Conservation (phyloP, 2,113 vertebrate species). For the Vidua chalybeata region DNA sequence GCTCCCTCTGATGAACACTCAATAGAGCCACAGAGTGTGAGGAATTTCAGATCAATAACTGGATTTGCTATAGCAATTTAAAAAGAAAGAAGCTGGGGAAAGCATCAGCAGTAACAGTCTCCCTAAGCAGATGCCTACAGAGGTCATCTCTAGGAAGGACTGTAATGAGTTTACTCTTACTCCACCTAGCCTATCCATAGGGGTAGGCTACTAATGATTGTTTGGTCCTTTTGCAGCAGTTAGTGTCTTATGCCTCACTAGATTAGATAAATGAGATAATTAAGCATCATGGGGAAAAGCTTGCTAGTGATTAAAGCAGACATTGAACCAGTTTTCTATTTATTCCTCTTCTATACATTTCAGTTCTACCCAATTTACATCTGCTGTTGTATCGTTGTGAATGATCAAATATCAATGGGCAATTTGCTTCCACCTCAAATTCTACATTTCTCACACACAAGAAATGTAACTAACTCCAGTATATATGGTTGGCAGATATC, state of each 20-base stretch:
- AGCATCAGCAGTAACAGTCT: not conserved
- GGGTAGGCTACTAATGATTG: not conserved
- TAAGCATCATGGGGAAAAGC: slow-evolving; percentile 32
- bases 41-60: slow-evolving; percentile 16
- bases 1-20: not conserved
- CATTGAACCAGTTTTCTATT: not conserved
- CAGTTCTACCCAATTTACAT: not conserved
- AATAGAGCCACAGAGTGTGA: not conserved
- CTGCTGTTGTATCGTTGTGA: not conserved
- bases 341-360: not conserved
- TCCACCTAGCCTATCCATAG: not conserved
- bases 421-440: not conserved
- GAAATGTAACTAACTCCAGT: not conserved
- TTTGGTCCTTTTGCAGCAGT: slow-evolving; percentile 11
- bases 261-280: slow-evolving; percentile 62
- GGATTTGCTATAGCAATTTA: not conserved
- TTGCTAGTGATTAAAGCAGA: slow-evolving; percentile 36
- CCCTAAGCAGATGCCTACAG: not conserved
- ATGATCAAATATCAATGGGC: not conserved
- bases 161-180: not conserved
- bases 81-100: not conserved
- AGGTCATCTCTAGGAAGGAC: not conserved
- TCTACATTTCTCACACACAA: not conserved
- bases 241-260: slow-evolving; percentile 45
- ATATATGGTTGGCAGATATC: not conserved